phyloP scores from a whole-genome alignment of 2,113 vertebrate genomes.

The Lophura nycthemera region DNA sequence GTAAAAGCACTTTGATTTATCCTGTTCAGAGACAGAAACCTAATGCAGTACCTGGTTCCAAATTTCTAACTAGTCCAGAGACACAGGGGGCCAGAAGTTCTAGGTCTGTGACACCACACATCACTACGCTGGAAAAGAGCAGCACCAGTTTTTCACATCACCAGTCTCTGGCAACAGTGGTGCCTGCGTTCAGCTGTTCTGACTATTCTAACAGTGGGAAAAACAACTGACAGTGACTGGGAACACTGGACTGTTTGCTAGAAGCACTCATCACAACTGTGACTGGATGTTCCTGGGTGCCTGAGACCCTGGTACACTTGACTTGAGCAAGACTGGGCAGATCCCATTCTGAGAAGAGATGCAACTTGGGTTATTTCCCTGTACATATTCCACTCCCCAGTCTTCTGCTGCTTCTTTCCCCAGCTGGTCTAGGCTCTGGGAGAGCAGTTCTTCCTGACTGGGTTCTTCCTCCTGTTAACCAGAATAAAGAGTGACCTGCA shows the following conservation, averaged over 20 bases:
- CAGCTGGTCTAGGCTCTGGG: neutral
- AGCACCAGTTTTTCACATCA: neutral
- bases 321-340: constrained; percentile 2
- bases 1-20: neutral
- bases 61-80: neutral
- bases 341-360: neutral
- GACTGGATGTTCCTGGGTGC: neutral
- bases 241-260: neutral
- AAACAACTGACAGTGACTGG: neutral
- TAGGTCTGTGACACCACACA: neutral
- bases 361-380: constrained; percentile 2
- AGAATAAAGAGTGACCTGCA: neutral
- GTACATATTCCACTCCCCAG: neutral
- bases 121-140: neutral
- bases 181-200: neutral
- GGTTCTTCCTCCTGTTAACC: constrained; percentile 57
- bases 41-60: neutral
- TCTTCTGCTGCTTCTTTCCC: constrained; percentile 6
- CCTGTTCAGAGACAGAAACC: neutral
- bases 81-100: neutral
- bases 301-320: neutral
- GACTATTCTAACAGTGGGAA: neutral
- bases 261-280: neutral
- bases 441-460: constrained; percentile 14
- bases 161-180: neutral